Evolutionary conservation across 2,888 invertebrate species (phyloP).

Genomic region (Machimus rusticus): DNA sequence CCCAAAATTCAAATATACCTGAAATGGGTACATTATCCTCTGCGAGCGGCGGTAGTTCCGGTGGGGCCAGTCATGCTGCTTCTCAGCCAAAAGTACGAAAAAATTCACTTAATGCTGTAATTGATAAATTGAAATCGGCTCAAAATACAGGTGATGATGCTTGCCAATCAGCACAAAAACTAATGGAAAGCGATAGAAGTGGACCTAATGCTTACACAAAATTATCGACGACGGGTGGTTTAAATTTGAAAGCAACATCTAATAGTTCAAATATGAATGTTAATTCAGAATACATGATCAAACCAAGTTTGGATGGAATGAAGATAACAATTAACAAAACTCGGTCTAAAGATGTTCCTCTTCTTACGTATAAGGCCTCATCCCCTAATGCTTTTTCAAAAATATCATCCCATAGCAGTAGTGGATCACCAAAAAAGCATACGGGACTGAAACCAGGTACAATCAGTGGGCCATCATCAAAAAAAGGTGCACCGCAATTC

Average conservation of each 20-base stretch:
- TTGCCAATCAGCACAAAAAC: background rate
- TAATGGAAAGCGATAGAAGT: background rate
- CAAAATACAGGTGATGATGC: constrained; percentile 60
- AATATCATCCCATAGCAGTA: constrained; percentile 63
- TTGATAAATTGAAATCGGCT: constrained; percentile 84
- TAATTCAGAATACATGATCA: constrained; percentile 87
- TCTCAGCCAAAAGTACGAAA: constrained; percentile 68
- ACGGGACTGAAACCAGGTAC: constrained; percentile 87
- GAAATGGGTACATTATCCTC: background rate
- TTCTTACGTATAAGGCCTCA: background rate
- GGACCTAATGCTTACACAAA: background rate
- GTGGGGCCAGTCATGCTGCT: background rate
- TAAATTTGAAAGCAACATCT: background rate
- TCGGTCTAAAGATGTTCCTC: constrained; percentile 66
- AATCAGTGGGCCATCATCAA: constrained; percentile 85
- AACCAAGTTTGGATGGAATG: constrained; percentile 84
- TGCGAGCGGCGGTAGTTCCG: background rate
- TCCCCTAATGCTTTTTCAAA: constrained; percentile 53
- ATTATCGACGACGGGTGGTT: constrained; percentile 48
- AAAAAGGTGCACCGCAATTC: constrained; percentile 64
- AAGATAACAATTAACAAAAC: constrained; percentile 93
- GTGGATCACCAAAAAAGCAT: constrained; percentile 80
- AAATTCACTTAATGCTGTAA: constrained; percentile 82
- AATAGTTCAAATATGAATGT: constrained; percentile 49
- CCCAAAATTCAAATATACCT: background rate